These are phyloP conservation scores for Atherix ibis DNA, from an alignment of 2,888 invertebrate genomes.

Conservation along the genomic window DNA sequence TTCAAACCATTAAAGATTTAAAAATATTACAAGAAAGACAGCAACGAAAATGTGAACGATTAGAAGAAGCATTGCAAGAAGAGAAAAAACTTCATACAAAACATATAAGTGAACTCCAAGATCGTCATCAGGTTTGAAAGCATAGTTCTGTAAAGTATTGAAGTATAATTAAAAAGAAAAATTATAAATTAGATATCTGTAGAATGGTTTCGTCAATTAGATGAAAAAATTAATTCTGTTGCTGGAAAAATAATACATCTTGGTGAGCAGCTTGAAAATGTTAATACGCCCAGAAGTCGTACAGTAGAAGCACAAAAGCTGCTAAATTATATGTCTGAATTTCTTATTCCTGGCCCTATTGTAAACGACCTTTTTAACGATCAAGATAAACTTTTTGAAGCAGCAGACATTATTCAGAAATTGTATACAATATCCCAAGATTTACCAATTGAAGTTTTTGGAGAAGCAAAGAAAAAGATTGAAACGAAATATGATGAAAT, in stretches of 20 bases:
- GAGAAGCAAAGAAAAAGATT: constrained; percentile 70
- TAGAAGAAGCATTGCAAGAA: constrained; percentile 67
- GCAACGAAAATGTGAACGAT: constrained; percentile 66
- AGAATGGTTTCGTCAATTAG: constrained; percentile 77
- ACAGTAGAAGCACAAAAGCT: constrained; percentile 90
- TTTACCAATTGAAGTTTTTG: constrained; percentile 73
- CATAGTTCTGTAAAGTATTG: too few relatives aligned
- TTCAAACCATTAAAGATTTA: constrained; percentile 76
- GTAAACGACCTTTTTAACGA: constrained; percentile 78
- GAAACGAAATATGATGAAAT: constrained; percentile 80
- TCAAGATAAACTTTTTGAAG: constrained; percentile 61
- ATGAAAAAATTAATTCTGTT: constrained; percentile 90
- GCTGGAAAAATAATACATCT: constrained; percentile 95
- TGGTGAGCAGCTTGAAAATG: constrained; percentile 96
- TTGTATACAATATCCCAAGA: constrained; percentile 91
- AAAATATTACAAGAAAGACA: constrained; percentile 68
- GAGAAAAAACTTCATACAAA: constrained; percentile 73
- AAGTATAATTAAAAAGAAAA: background rate
- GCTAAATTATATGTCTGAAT: constrained; percentile 83
- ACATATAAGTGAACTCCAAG: constrained; percentile 66
- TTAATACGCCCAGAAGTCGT: constrained; percentile 83
- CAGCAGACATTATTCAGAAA: constrained; percentile 96
- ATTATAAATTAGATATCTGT: constrained; percentile 52
- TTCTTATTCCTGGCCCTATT: constrained; percentile 70
- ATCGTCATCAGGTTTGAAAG: constrained; percentile 57